phyloP scores from a whole-genome alignment of 2,797 vertebrate genomes.

The Spea hammondii region DNA sequence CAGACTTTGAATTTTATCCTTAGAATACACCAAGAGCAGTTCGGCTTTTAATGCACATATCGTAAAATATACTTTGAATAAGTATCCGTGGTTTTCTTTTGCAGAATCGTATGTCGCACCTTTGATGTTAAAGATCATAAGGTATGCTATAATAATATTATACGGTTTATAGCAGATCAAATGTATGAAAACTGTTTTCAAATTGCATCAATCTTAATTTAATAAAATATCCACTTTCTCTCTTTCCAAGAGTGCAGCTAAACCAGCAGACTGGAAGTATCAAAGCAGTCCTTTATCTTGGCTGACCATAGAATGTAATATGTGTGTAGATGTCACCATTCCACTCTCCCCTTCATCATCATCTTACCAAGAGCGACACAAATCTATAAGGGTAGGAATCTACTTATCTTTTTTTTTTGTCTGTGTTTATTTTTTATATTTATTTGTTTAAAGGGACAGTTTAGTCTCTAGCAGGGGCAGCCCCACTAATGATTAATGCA shows the following conservation, averaged over 20 bases:
- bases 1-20: too few relatives aligned
- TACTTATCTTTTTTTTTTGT: neutral
- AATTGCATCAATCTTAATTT: neutral
- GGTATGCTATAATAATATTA: slow-evolving; percentile 64
- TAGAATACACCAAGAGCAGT: too few relatives aligned
- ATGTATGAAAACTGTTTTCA: neutral
- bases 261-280: slow-evolving; percentile 94
- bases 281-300: slow-evolving; percentile 79
- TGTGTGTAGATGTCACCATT: slow-evolving; percentile 80
- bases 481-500: too few relatives aligned
- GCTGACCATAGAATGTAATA: slow-evolving; percentile 76
- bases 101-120: slow-evolving; percentile 84
- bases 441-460: too few relatives aligned
- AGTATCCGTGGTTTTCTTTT: slow-evolving; percentile 60
- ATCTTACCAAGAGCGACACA: slow-evolving; percentile 67
- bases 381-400: slow-evolving; percentile 75
- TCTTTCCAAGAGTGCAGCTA: slow-evolving; percentile 79
- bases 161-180: too few relatives aligned
- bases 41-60: too few relatives aligned
- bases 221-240: neutral
- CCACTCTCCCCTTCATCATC: slow-evolving; percentile 70
- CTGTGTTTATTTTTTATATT: neutral
- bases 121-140: slow-evolving; percentile 87
- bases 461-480: too few relatives aligned
- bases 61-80: too few relatives aligned